Conservation (phyloP, 2,888 invertebrate species). For the Teinopalpus imperialis region DNA sequence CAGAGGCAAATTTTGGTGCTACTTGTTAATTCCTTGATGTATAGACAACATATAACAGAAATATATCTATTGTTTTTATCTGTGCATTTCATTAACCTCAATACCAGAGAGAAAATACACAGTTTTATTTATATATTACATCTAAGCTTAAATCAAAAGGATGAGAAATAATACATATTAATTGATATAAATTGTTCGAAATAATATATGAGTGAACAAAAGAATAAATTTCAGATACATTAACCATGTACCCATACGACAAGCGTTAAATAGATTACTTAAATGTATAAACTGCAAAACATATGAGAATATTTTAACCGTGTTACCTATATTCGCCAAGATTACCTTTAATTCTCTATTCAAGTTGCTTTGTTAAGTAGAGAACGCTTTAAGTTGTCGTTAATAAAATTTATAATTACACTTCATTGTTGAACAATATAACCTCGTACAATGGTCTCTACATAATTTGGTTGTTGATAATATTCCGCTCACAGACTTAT, state of each 20-base stretch:
- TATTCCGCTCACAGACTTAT: constrained; percentile 9
- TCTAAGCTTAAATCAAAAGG: too few species aligned
- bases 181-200: too few species aligned
- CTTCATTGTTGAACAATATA: constrained; percentile 10
- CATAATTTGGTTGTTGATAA: constrained; percentile 10
- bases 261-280: too few species aligned
- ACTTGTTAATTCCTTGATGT: not conserved
- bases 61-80: too few species aligned
- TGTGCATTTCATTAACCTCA: too few species aligned
- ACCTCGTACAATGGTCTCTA: constrained; percentile 7
- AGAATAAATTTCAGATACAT: too few species aligned
- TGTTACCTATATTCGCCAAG: constrained; percentile 13
- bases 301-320: constrained; percentile 22
- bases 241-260: too few species aligned
- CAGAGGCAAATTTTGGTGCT: not conserved
- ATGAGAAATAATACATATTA: too few species aligned
- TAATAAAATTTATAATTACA: constrained; percentile 19
- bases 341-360: constrained; percentile 17
- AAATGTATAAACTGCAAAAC: not conserved
- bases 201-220: too few species aligned
- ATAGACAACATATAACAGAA: too few species aligned
- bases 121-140: too few species aligned
- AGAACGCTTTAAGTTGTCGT: constrained; percentile 6
- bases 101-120: too few species aligned
- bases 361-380: constrained; percentile 9